A percentile compares a stretch with the other conserved stretches of the same genome.
Conservation (phyloP, 2,113 vertebrate genomes). For the Campylomormyrus tamandua region DNA sequence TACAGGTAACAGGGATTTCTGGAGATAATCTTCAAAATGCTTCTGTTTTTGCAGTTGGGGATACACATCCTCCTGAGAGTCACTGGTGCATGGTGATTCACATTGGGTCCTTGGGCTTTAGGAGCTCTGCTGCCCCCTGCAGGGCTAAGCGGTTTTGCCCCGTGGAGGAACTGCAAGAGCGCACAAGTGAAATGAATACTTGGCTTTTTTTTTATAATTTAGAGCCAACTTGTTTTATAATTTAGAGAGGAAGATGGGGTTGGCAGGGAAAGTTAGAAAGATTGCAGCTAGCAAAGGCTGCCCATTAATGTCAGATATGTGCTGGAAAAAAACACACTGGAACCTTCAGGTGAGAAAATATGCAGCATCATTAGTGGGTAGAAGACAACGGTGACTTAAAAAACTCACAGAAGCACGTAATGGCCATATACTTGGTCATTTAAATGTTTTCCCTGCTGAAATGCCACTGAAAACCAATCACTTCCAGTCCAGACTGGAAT, state of each 20-base stretch:
- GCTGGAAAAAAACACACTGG: not conserved
- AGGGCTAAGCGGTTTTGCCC: not conserved
- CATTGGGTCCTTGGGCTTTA: not conserved
- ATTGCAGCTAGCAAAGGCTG: not conserved
- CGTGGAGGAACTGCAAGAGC: not conserved
- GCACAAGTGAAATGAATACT: not conserved
- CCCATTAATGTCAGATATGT: not conserved
- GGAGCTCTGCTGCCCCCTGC: not conserved
- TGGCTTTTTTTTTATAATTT: not conserved
- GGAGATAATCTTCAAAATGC: not conserved
- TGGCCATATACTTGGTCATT: not conserved
- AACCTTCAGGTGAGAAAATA: not conserved
- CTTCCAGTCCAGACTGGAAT: not conserved
- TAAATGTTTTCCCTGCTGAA: not conserved
- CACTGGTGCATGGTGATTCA: not conserved
- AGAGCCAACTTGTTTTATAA: not conserved
- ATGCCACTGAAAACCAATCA: not conserved
- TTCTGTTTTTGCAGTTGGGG: not conserved
- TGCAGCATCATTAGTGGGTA: not conserved
- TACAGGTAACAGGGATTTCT: not conserved
- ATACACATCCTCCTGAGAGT: not conserved
- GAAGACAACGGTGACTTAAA: not conserved
- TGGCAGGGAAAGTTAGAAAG: not conserved
- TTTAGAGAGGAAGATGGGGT: not conserved
- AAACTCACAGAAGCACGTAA: not conserved